Percentiles rank a stretch among this genome's conserved stretches.
Evolutionary conservation across 2,797 vertebrate genomes (phyloP).

Genomic region (Graptemys geographica): DNA sequence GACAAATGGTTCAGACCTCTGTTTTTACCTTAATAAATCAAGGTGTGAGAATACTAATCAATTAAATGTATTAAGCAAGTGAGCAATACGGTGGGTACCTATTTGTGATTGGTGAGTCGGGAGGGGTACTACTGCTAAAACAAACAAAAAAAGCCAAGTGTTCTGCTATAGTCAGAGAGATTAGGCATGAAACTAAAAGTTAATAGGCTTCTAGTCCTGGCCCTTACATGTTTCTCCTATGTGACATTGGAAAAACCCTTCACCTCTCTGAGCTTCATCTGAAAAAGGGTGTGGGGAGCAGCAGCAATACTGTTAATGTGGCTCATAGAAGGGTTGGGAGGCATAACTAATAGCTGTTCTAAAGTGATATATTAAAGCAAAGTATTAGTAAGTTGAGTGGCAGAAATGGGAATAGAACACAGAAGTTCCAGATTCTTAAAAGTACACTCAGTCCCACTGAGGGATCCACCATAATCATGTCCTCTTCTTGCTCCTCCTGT

Average conservation of each 20-base stretch:
- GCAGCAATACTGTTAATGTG: neutral
- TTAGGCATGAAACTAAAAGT: neutral
- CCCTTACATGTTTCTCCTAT: neutral
- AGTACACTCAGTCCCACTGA: neutral
- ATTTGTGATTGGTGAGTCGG: neutral
- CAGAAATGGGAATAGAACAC: neutral
- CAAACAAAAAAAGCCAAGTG: neutral
- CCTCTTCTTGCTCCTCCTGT: neutral
- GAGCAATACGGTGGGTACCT: neutral
- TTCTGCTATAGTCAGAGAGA: neutral
- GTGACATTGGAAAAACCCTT: too few species aligned
- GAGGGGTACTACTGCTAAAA: neutral
- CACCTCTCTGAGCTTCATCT: too few species aligned
- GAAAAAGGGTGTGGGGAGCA: too few species aligned
- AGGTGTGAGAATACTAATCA: neutral
- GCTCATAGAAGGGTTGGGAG: neutral
- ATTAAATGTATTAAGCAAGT: neutral
- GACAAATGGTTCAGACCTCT: neutral
- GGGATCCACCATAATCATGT: neutral
- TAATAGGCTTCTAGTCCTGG: neutral
- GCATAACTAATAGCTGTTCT: neutral
- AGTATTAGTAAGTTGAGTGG: neutral
- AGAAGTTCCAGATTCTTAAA: neutral
- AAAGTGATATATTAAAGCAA: neutral
- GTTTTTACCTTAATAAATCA: neutral